A percentile compares a stretch with the other conserved stretches of the same genome.
Conservation (phyloP, 2,113 vertebrate species). For the Lasiurus cinereus region DNA sequence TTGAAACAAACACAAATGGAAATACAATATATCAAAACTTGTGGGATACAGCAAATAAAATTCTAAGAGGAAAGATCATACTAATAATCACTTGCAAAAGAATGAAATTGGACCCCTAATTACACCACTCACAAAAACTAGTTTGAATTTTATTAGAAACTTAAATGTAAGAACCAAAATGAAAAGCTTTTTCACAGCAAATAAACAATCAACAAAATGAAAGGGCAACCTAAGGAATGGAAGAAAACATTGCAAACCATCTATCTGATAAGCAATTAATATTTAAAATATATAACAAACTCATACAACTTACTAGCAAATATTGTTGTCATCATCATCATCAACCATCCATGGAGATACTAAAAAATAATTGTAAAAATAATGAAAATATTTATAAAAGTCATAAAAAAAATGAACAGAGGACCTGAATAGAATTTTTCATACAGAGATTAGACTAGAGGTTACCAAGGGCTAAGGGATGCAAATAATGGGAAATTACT, state of each 20-base stretch:
- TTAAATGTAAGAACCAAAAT: not conserved
- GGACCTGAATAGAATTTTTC: not conserved
- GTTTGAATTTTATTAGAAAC: not conserved
- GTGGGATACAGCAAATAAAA: not conserved
- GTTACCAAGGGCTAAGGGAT: not conserved
- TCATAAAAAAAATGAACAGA: not conserved
- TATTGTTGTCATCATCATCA: not conserved
- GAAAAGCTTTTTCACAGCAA: not conserved
- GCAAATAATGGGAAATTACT: not conserved
- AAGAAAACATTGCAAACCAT: not conserved
- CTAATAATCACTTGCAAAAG: not conserved
- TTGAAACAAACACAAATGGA: slow-evolving; percentile 16
- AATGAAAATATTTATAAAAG: too few relatives aligned
- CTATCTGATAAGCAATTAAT: not conserved
- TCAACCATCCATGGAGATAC: not conserved
- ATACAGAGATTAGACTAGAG: not conserved
- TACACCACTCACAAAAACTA: not conserved
- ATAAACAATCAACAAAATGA: not conserved
- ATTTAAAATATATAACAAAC: not conserved
- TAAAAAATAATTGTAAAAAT: too few relatives aligned
- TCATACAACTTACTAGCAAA: not conserved
- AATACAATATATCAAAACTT: not conserved
- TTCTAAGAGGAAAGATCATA: not conserved
- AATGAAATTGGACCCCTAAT: not conserved
- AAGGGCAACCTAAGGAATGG: not conserved